A percentile compares a stretch with the other conserved stretches of the same genome.
Evolutionary conservation across 2,888 invertebrate genomes (phyloP).

Genomic region (Leptopilina myrica): DNA sequence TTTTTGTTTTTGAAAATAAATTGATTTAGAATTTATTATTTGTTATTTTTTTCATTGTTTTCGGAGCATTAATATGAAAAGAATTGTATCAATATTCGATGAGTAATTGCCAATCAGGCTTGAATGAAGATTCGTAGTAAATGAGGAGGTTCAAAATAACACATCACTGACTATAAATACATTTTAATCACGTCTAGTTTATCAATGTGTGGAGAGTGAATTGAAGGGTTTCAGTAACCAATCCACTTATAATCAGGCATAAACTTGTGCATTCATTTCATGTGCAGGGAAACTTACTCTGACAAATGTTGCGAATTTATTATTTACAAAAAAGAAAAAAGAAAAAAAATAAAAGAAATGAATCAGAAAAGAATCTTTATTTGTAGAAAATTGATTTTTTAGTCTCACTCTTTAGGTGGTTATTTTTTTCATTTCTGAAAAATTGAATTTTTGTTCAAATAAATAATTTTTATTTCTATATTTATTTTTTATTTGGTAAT

Average conservation of each 20-base stretch:
- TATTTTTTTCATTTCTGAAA: no score
- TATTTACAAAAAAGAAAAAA: no score
- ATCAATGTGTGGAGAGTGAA: background rate
- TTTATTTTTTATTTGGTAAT: no score
- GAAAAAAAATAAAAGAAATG: no score
- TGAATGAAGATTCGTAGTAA: conserved; percentile 12
- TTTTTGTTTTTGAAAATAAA: no score
- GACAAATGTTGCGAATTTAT: no score
- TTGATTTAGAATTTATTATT: no score
- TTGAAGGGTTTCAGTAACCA: conserved; percentile 5
- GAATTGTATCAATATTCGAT: background rate
- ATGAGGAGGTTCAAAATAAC: conserved; percentile 12
- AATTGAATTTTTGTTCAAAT: no score
- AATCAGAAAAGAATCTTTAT: no score
- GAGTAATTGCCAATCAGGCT: conserved; percentile 13
- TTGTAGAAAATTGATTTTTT: no score
- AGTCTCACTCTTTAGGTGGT: no score
- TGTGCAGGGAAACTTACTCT: background rate
- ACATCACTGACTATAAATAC: conserved; percentile 8
- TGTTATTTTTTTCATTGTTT: background rate
- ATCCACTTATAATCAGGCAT: conserved; percentile 4
- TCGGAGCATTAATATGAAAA: background rate
- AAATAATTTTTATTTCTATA: no score
- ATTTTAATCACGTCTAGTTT: conserved; percentile 11
- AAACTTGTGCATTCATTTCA: background rate